Percentiles rank a stretch among this genome's conserved stretches.
Evolutionary conservation across 2,888 invertebrate species (phyloP).

Genomic region (Pristionchus japonicus): DNA sequence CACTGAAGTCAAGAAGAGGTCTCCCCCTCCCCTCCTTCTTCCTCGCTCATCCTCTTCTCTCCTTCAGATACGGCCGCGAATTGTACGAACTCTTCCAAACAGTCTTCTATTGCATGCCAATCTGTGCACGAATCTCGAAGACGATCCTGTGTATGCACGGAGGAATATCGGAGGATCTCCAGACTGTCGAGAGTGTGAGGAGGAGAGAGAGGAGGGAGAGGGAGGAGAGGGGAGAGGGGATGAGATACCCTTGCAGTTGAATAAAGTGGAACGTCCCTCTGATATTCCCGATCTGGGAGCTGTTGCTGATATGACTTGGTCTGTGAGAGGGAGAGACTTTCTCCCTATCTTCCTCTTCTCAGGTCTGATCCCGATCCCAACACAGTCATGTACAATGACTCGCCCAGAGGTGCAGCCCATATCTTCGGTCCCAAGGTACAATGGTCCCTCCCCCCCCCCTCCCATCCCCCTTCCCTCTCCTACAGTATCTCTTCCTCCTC

Average conservation of each 20-base stretch:
- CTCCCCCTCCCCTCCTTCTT: neutral
- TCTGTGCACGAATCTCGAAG: conserved; percentile 37
- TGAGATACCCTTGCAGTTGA: conserved; percentile 23
- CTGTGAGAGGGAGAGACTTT: too few relatives aligned
- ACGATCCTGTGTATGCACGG: conserved; percentile 46
- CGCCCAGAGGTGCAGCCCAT: conserved; percentile 45
- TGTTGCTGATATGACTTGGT: conserved; percentile 44
- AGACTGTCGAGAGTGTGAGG: neutral
- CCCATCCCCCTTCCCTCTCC: neutral
- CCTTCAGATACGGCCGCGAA: conserved; percentile 42
- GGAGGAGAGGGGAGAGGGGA: too few relatives aligned
- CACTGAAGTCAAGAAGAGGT: conserved; percentile 42
- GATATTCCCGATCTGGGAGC: conserved; percentile 44
- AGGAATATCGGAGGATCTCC: conserved; percentile 36
- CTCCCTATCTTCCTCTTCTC: too few relatives aligned
- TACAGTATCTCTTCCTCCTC: too few relatives aligned
- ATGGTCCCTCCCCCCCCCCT: neutral
- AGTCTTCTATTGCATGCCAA: conserved; percentile 45
- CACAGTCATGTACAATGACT: neutral
- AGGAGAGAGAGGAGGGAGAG: too few relatives aligned
- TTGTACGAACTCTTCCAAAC: conserved; percentile 43
- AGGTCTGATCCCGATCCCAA: conserved; percentile 43
- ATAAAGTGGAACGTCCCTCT: conserved; percentile 19
- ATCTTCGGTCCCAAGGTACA: conserved; percentile 14
- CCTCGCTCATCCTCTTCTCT: too few relatives aligned